Evolutionary conservation across 2,888 invertebrate genomes (phyloP).

Genomic region (Aphrophora alni): DNA sequence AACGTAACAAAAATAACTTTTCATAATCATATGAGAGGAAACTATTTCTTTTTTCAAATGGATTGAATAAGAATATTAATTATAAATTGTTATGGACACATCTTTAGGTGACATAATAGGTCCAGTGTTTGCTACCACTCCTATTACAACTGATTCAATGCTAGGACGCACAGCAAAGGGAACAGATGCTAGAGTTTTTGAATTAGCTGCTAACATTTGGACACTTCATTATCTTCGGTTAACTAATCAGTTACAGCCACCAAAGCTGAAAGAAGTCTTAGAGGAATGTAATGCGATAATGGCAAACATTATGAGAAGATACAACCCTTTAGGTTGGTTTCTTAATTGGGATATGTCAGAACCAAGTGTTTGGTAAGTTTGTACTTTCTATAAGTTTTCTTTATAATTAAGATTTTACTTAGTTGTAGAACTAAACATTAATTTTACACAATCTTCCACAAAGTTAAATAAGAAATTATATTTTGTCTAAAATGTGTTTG

Average conservation of each 20-base stretch:
- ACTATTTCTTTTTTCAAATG: too few species aligned
- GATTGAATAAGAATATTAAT: too few species aligned
- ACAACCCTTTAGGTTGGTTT: constrained; percentile 55
- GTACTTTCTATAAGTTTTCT: too few species aligned
- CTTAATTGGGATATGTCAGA: constrained; percentile 56
- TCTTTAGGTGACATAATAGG: constrained; percentile 62
- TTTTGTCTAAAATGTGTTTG: too few species aligned
- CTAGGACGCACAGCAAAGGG: constrained; percentile 59
- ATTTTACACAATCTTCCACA: too few species aligned
- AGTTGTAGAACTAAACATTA: too few species aligned
- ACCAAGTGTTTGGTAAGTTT: constrained; percentile 57
- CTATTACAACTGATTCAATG: constrained; percentile 53
- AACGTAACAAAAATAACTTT: too few species aligned
- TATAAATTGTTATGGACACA: background rate
- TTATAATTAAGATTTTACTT: too few species aligned
- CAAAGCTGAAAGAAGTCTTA: constrained; percentile 56
- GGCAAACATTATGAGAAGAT: constrained; percentile 55
- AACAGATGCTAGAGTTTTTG: constrained; percentile 62
- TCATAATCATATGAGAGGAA: too few species aligned
- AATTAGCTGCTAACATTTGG: constrained; percentile 62
- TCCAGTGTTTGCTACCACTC: constrained; percentile 57
- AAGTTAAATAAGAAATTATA: too few species aligned
- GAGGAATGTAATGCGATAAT: constrained; percentile 55
- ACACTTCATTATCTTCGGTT: constrained; percentile 62
- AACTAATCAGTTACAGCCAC: constrained; percentile 59